Conservation (phyloP, 2,888 invertebrate genomes). For the Bugula neritina region DNA sequence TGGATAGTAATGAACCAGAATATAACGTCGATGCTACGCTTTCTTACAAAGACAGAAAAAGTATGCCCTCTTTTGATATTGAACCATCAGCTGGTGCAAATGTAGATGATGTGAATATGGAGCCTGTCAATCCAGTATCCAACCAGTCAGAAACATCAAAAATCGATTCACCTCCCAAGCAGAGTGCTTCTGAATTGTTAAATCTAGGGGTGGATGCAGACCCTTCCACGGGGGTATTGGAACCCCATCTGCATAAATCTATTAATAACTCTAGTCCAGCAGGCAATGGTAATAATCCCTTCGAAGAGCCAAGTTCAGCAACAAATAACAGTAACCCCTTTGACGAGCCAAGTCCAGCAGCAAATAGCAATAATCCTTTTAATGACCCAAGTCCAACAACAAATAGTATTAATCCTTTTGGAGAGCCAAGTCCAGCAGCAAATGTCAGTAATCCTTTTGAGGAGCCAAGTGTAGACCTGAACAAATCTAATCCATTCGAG, state of each 20-base stretch:
- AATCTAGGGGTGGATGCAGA: neutral
- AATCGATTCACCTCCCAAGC: neutral
- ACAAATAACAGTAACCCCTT: neutral
- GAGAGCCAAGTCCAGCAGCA: neutral
- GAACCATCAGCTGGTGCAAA: neutral
- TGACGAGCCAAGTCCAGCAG: neutral
- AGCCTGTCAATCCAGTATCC: neutral
- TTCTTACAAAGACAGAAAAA: neutral
- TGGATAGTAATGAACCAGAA: constrained; percentile 22
- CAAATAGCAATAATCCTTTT: neutral
- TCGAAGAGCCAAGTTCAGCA: neutral
- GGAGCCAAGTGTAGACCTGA: neutral
- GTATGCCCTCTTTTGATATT: neutral
- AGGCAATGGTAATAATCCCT: neutral
- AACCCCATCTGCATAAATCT: too few species aligned
- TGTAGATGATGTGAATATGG: neutral
- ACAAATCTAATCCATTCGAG: neutral
- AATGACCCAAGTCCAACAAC: neutral
- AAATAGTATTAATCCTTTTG: constrained; percentile 2
- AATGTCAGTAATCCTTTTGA: neutral
- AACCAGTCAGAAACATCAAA: neutral
- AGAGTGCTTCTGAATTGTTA: too few species aligned
- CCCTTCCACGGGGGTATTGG: neutral
- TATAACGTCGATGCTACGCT: constrained; percentile 1
- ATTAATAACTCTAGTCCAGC: neutral